These are phyloP conservation scores for Parapsyche elsis DNA, from an alignment of 1,140 invertebrate species.

Conservation along the genomic window DNA sequence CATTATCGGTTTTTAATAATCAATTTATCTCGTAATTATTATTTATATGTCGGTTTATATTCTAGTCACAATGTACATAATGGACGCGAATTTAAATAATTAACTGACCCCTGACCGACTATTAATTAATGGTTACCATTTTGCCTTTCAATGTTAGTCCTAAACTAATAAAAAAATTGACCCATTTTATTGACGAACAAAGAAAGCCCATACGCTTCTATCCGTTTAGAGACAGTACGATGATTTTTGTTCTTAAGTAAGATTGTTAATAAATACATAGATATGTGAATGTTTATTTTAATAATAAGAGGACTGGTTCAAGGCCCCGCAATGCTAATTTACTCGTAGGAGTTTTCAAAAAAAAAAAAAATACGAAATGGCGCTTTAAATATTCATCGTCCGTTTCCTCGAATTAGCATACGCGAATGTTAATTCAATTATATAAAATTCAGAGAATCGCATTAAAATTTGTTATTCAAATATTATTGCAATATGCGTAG, in stretches of 20 bases:
- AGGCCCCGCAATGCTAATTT: conserved; percentile 10
- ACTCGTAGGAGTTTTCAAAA: conserved; percentile 6
- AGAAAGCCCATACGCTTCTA: not conserved
- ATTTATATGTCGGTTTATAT: not conserved
- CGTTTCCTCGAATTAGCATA: conserved; percentile 23
- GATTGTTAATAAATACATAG: no score
- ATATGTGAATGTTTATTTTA: not conserved
- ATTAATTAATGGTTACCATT: not conserved
- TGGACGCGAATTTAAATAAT: not conserved
- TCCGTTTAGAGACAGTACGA: no score
- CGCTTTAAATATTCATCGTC: conserved; percentile 29
- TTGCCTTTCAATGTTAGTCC: not conserved
- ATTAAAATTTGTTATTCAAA: conserved; percentile 28
- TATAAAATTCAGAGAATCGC: conserved; percentile 12
- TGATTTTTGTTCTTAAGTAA: no score
- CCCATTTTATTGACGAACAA: not conserved
- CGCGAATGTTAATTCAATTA: conserved; percentile 26
- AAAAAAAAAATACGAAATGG: conserved; percentile 6
- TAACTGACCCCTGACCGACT: not conserved
- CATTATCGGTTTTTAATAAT: conserved; percentile 3
- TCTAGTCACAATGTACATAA: not conserved
- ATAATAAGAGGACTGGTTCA: conserved; percentile 29
- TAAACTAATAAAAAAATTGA: not conserved
- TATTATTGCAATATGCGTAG: conserved; percentile 6
- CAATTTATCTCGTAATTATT: not conserved